Percentiles rank a stretch among this genome's conserved stretches.
Evolutionary conservation across 2,113 vertebrate genomes (phyloP).

Genomic region (Sitta europaea): DNA sequence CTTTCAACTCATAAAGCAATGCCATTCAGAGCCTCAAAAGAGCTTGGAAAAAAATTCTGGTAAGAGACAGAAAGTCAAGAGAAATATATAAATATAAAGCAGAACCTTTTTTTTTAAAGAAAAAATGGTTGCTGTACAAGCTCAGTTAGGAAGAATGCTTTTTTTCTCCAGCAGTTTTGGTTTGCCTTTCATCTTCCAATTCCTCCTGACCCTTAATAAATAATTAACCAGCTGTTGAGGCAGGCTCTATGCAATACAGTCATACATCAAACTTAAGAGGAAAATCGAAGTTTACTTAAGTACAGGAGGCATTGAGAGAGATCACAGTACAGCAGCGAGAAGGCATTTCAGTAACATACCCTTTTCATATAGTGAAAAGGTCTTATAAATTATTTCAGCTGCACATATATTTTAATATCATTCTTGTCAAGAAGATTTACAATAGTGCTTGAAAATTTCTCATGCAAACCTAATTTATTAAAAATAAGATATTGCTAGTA

Average conservation of each 20-base stretch:
- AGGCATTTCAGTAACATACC: neutral
- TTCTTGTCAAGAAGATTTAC: constrained; percentile 28
- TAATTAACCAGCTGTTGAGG: constrained; percentile 38
- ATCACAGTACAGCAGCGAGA: neutral
- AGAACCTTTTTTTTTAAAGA: neutral
- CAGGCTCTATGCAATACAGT: neutral
- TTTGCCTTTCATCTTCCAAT: constrained; percentile 30
- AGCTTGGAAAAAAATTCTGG: neutral
- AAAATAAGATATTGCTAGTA: constrained; percentile 12
- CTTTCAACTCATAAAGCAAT: neutral
- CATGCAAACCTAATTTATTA: constrained; percentile 26
- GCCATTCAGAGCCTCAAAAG: neutral
- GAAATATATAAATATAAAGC: neutral
- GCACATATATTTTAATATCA: constrained; percentile 24
- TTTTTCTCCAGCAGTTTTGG: constrained; percentile 1
- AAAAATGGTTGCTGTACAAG: neutral
- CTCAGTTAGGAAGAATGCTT: neutral
- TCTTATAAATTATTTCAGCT: constrained; percentile 25
- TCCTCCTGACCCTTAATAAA: constrained; percentile 21
- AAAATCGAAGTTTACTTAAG: constrained; percentile 36
- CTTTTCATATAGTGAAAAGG: neutral
- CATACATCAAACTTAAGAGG: constrained; percentile 9
- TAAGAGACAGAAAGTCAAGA: neutral
- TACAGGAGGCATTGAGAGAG: neutral
- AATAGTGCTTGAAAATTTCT: constrained; percentile 1